These are phyloP conservation scores for Thalpophila matura DNA, from an alignment of 2,888 invertebrate genomes.

Conservation along the genomic window DNA sequence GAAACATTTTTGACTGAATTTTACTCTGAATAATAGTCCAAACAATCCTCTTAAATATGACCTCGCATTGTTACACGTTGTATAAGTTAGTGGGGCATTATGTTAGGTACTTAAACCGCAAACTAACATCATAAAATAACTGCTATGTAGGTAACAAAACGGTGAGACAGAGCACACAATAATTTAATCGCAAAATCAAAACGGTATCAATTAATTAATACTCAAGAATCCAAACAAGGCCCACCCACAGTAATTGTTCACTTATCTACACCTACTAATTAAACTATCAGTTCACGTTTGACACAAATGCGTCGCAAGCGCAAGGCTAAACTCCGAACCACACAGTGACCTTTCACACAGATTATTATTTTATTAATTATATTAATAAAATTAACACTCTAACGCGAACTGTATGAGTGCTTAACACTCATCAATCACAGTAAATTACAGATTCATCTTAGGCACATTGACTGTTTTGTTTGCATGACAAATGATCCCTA, in stretches of 20 bases:
- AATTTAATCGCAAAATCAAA: constrained; percentile 1
- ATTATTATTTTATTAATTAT: constrained; percentile 76
- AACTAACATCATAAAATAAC: no score
- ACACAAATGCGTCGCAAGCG: constrained; percentile 57
- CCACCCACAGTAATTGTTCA: constrained; percentile 45
- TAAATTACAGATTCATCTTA: constrained; percentile 53
- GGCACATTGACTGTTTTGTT: constrained; percentile 46
- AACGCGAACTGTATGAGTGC: constrained; percentile 27
- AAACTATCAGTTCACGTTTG: constrained; percentile 48
- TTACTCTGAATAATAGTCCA: no score
- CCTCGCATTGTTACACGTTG: no score
- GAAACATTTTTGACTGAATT: no score
- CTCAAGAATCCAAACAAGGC: constrained; percentile 27
- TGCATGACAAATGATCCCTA: constrained; percentile 56
- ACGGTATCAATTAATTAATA: constrained; percentile 11
- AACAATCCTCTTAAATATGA: no score
- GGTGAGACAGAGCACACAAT: background rate
- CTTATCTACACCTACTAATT: constrained; percentile 44
- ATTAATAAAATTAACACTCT: constrained; percentile 68
- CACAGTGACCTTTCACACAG: constrained; percentile 74
- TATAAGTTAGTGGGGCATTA: no score
- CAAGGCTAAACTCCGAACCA: constrained; percentile 46
- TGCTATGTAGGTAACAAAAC: no score
- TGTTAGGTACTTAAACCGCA: no score
- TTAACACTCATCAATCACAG: constrained; percentile 63